A percentile compares a stretch with the other conserved stretches of the same genome.
Conservation (phyloP, 2,888 invertebrate species). For the Neocrepidodera transversa region DNA sequence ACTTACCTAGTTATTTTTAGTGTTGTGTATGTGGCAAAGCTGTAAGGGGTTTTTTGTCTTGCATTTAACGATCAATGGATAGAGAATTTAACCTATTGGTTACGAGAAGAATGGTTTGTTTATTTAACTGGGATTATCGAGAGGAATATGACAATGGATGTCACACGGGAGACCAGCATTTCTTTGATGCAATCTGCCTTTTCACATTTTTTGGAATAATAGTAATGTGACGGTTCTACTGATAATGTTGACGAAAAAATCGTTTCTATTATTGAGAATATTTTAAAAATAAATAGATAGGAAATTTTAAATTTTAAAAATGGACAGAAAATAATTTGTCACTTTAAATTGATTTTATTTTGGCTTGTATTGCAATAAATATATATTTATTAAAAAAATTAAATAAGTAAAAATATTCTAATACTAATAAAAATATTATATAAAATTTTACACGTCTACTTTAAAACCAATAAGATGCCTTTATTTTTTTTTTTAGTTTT, state of each 20-base stretch:
- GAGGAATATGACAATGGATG: conserved; percentile 18
- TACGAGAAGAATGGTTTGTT: conserved; percentile 22
- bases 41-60: conserved; percentile 17
- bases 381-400: no score
- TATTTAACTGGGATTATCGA: conserved; percentile 21
- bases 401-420: no score
- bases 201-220: conserved; percentile 14
- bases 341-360: no score
- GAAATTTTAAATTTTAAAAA: no score
- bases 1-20: conserved; percentile 11
- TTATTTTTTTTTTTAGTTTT: no score
- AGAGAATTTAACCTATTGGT: conserved; percentile 23
- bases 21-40: conserved; percentile 12
- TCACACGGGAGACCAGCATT: conserved; percentile 12
- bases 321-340: no score
- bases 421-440: no score
- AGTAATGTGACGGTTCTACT: conserved; percentile 13
- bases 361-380: no score
- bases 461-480: no score
- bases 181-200: conserved; percentile 14
- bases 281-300: not conserved
- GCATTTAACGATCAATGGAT: conserved; percentile 18
- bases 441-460: no score
- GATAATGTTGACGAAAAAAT: conserved; percentile 12
- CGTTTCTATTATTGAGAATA: not conserved